Evolutionary conservation across 2,113 vertebrate species (phyloP).

Genomic region (Cardinalis cardinalis): DNA sequence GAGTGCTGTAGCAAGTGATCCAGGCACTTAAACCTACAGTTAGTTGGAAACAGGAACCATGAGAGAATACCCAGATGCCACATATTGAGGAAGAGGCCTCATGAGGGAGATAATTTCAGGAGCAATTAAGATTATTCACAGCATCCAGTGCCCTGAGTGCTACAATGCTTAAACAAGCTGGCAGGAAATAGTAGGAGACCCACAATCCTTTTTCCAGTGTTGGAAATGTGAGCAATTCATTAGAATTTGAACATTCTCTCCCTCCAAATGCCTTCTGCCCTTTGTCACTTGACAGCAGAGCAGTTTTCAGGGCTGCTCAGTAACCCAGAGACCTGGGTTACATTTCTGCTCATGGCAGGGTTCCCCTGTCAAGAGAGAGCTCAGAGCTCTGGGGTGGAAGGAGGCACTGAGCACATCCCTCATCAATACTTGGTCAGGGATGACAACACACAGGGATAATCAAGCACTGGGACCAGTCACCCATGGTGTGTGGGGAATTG

Average conservation of each 20-base stretch:
- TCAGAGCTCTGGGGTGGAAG: rapidly evolving
- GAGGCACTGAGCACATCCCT: background rate
- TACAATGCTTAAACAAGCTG: background rate
- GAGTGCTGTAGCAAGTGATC: background rate
- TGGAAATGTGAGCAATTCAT: background rate
- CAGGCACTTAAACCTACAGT: background rate
- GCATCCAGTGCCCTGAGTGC: background rate
- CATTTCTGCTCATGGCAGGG: background rate
- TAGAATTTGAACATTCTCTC: background rate
- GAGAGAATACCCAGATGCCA: background rate
- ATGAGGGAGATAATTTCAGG: background rate
- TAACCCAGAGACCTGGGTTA: background rate
- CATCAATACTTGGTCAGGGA: background rate
- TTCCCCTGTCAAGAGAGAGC: background rate
- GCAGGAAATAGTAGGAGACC: background rate
- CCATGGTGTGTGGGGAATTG: rapidly evolving
- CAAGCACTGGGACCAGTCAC: background rate
- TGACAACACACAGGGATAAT: rapidly evolving
- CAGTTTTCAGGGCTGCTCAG: background rate
- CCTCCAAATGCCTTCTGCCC: background rate
- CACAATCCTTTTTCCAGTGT: background rate
- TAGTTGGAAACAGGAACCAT: background rate
- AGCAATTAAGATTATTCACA: background rate
- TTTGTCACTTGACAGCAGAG: background rate
- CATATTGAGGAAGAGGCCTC: background rate